These are phyloP conservation scores for Phyllostomus hastatus DNA, from an alignment of 2,113 vertebrate species.

Conservation along the genomic window DNA sequence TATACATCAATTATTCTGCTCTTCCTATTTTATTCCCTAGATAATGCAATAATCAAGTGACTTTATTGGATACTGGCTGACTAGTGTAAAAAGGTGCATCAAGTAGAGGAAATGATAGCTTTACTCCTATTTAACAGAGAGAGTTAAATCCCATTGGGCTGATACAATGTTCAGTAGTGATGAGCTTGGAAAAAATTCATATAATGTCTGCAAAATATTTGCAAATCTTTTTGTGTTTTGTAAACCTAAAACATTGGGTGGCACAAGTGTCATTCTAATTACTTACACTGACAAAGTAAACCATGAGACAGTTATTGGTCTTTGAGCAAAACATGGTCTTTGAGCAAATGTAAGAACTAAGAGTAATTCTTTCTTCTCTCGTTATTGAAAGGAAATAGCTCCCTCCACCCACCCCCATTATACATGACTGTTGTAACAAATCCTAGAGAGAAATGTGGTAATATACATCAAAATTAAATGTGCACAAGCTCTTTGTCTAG, in stretches of 20 bases:
- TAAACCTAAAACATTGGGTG: neutral
- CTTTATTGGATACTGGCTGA: neutral
- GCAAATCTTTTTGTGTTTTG: neutral
- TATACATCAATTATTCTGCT: neutral
- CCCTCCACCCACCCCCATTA: neutral
- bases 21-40: constrained; percentile 17
- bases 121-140: neutral
- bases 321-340: neutral
- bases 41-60: neutral
- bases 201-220: neutral
- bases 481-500: neutral
- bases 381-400: neutral
- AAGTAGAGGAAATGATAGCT: neutral
- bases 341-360: constrained; percentile 2
- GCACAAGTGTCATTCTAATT: neutral
- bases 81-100: neutral
- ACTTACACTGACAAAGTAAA: neutral
- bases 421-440: neutral
- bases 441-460: neutral
- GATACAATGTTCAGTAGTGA: neutral
- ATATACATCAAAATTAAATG: neutral
- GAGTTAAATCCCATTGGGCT: neutral
- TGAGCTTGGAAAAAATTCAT: neutral
- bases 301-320: neutral
- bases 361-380: neutral